Evolutionary conservation across 2,888 invertebrate species (phyloP), one percentile per base, ranked within the genome.

Genomic region (Stramonita haemastoma): DNA sequence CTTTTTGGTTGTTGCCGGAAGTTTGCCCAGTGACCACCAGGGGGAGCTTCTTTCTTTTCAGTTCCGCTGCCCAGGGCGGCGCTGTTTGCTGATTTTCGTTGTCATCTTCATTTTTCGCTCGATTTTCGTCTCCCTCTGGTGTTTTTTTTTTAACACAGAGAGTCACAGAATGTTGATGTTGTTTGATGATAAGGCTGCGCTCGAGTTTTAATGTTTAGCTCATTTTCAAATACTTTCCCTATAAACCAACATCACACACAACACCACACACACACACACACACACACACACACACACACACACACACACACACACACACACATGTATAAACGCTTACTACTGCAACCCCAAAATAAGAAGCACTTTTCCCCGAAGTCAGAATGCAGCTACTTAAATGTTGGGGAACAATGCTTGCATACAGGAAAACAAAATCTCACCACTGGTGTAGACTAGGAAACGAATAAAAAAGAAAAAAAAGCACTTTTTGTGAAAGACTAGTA

Each of bases 31-130:
- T 26, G 19, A 1, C 81, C 36, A 26, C 19, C 81, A 83, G 81
- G 46, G 81, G 36, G 81, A 22, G 36, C 13, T 46, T 83, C 81
- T 46, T 83, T 46, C 46, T 19, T 22, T 83, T 83, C 81, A 83
- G 36, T 83, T 83, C 81, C 11, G 81, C 81, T 29, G 81, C 81
- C 81, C 81, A 83, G 46, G 81, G 81, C 46, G 81, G 81, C 46
- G 46, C 46, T 83, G 46, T 26, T 29, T 22, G 36, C 26, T 46
- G 46, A 46, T 46, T 46, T 46, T 46, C 46, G 46, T 46, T 46
- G 46, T 83, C 46, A 83, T 46, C 46, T 5, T 29, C 81, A 19
- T 83, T 36, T 79, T 79, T 79, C 22, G 29, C 32, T 79, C 79
- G 32, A 17, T 32, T 79, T 15, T 79, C 46, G 46, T 46, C 79